Evolutionary conservation across 2,888 invertebrate genomes (phyloP).

Genomic region (Epinotia demarniana): DNA sequence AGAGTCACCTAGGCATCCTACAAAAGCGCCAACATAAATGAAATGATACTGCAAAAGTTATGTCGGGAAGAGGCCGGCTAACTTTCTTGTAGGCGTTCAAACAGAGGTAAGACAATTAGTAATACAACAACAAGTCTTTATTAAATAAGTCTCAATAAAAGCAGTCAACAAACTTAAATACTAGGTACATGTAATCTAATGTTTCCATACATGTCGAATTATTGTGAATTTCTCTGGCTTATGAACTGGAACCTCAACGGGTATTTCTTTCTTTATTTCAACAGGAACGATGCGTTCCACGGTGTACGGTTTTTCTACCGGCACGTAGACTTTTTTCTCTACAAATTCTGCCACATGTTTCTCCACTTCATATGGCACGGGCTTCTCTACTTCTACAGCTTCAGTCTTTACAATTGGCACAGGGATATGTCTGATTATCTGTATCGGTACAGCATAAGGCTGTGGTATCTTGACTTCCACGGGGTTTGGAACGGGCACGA

Average conservation of each 20-base stretch:
- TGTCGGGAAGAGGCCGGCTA: background rate
- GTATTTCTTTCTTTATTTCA: constrained; percentile 56
- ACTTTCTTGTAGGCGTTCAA: constrained; percentile 19
- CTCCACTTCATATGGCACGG: constrained; percentile 53
- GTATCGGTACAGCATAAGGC: constrained; percentile 57
- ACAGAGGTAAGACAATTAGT: constrained; percentile 13
- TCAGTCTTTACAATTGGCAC: constrained; percentile 55
- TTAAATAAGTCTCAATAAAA: constrained; percentile 47
- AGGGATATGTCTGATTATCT: constrained; percentile 56
- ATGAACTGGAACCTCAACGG: constrained; percentile 53
- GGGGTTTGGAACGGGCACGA: constrained; percentile 62
- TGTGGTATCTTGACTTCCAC: constrained; percentile 57
- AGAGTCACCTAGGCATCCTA: too few species aligned
- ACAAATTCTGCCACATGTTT: constrained; percentile 53
- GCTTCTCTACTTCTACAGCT: constrained; percentile 56
- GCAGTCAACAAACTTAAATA: constrained; percentile 50
- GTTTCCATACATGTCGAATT: constrained; percentile 65
- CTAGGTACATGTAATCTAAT: constrained; percentile 52
- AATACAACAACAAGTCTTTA: constrained; percentile 39
- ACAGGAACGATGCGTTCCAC: constrained; percentile 56
- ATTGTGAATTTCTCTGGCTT: constrained; percentile 59
- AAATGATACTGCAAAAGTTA: background rate
- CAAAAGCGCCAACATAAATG: constrained; percentile 12
- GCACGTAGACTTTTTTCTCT: constrained; percentile 58
- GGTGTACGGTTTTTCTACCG: constrained; percentile 58